These are phyloP conservation scores for Zosterops borbonicus DNA, from an alignment of 2,113 vertebrate species.

Conservation along the genomic window DNA sequence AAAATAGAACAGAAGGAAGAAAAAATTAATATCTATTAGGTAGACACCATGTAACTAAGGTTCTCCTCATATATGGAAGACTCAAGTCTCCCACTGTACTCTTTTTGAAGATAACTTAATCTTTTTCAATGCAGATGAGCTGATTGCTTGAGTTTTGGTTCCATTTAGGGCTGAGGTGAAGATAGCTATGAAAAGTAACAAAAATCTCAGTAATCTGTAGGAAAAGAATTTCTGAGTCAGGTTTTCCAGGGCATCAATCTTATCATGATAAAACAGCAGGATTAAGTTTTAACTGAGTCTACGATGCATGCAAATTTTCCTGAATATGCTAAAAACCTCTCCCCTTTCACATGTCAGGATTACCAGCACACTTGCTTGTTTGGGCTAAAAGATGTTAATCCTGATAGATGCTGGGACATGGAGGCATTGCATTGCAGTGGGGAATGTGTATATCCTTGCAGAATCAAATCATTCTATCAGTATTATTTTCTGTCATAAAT, in stretches of 20 bases:
- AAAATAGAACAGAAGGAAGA: background rate
- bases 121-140: background rate
- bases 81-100: background rate
- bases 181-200: background rate
- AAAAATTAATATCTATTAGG: background rate
- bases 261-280: background rate
- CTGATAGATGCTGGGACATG: background rate
- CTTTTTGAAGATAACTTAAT: background rate
- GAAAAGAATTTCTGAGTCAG: background rate
- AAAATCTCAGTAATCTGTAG: background rate
- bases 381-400: background rate
- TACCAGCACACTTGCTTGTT: background rate
- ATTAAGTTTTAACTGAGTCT: background rate
- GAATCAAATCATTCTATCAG: background rate
- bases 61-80: background rate
- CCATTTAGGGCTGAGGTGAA: background rate
- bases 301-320: fast-evolving
- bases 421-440: background rate
- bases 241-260: background rate
- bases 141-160: background rate
- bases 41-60: background rate
- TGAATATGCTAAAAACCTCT: background rate
- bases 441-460: background rate
- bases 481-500: background rate
- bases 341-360: background rate